Base-by-base conservation (phyloP, 2,888 invertebrate species). In the Thereva unica region DNA sequence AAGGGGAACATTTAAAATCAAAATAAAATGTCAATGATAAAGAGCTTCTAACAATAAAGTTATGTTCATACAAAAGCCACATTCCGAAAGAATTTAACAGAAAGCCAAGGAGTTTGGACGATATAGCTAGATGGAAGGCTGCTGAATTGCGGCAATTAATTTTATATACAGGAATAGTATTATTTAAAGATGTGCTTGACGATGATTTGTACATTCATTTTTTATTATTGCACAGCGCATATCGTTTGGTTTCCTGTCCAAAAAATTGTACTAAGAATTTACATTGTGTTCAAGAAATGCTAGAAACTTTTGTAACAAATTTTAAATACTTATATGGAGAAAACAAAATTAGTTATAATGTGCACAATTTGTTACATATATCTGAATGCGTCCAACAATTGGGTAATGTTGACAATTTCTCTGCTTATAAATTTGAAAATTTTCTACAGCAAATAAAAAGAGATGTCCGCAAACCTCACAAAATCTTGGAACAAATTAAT, bases 51-150 rank as follows among this genome's bases (percentile, higher is more conserved):
- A 66, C 23, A 4, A 2, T 37, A 23, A 45, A 10, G 34, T 68
- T 1, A 23, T 38, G 2, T 38, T 47, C 4, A 9, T 67, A 9
- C n/a, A 7, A 8, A 35, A 2, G 4, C 37, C 59, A n/a, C 40
- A 69, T 69, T 4, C 67, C 67, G 5, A 67, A 45, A 47, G 69
- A 67, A 41, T 69, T 69, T 40, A 0, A 34, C 8, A 50, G 66
- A 66, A 63, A 63, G 10, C 55, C 55, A 10, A 47, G 49, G 42
- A 34, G 38, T 0, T 1, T 49, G 0, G 50, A 50, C 0, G 57
- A 55, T 4, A 0, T 57, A 9, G 35, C 4, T n/a, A 42, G n/a
- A 2, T 61, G 41, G 49, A 61, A 50, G 12, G 50, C 52, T 3
- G 12, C 41, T 5, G 47, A 59, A 37, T 66, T 47, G 35, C 47